Conservation (phyloP, 2,113 vertebrate genomes). For the Gallinago paraguaiae region DNA sequence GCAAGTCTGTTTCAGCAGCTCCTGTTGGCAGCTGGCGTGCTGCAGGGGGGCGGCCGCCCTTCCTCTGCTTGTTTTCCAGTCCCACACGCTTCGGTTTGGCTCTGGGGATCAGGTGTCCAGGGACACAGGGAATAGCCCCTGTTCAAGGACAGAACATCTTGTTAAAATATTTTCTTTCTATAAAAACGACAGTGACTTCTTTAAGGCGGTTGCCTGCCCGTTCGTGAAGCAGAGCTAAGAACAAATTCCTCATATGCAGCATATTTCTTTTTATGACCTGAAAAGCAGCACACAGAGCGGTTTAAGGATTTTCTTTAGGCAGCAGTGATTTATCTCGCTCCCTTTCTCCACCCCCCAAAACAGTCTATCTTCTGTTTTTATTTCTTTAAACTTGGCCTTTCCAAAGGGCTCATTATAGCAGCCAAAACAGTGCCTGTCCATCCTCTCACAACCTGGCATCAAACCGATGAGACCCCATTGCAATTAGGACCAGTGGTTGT, state of each 20-base stretch:
- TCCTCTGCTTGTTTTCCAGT: background rate
- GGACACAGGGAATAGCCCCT: background rate
- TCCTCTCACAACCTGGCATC: background rate
- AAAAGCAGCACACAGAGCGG: background rate
- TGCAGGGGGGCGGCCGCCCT: fast-evolving
- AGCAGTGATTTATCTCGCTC: background rate
- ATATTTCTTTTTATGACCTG: background rate
- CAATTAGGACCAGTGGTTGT: background rate
- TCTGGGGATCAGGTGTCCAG: background rate
- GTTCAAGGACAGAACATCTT: background rate
- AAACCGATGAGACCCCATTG: too few species aligned
- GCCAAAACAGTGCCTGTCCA: background rate
- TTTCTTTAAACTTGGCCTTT: background rate
- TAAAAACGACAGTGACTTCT: background rate
- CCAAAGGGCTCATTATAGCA: background rate
- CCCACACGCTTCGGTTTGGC: fast-evolving
- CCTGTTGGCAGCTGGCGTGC: background rate
- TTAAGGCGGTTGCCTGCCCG: background rate
- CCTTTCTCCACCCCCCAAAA: background rate
- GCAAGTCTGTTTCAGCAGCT: background rate
- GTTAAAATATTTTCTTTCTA: background rate
- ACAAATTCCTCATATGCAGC: background rate
- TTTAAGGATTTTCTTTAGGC: background rate
- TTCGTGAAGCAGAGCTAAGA: background rate
- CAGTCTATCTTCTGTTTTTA: background rate